A percentile compares a stretch with the other conserved stretches of the same genome.
phyloP scores from a whole-genome alignment of 1,140 invertebrate species.

The Zophobas atratus region DNA sequence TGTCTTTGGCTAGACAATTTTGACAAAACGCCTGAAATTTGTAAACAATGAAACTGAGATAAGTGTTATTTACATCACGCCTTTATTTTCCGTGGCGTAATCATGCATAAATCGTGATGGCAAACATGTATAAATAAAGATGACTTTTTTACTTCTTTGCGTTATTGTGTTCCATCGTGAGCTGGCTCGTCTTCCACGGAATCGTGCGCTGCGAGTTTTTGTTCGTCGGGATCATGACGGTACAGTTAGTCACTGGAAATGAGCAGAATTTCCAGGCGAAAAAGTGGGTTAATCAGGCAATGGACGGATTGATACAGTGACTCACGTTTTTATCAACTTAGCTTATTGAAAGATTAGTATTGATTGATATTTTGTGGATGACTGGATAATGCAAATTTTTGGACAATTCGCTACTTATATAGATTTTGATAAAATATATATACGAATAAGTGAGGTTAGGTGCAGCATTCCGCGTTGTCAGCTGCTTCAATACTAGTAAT shows the following conservation, averaged over 20 bases:
- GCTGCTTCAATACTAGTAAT: no score
- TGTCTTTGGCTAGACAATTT: conserved; percentile 23
- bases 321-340: no score
- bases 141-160: not conserved
- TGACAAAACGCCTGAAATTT: conserved; percentile 37
- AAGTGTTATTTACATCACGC: conserved; percentile 12
- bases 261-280: not conserved
- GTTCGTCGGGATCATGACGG: not conserved
- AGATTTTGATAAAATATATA: no score
- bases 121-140: not conserved
- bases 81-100: conserved; percentile 16
- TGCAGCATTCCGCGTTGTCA: no score
- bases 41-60: conserved; percentile 32
- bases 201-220: not conserved
- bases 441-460: no score
- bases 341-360: no score
- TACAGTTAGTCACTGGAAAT: not conserved
- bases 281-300: not conserved
- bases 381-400: no score
- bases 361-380: no score
- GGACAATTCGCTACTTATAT: no score
- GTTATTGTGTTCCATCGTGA: not conserved
- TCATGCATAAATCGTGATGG: conserved; percentile 16
- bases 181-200: not conserved
- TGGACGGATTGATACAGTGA: no score